Evolutionary conservation across 2,888 invertebrate species (phyloP).

Genomic region (Chelonus formosanus): DNA sequence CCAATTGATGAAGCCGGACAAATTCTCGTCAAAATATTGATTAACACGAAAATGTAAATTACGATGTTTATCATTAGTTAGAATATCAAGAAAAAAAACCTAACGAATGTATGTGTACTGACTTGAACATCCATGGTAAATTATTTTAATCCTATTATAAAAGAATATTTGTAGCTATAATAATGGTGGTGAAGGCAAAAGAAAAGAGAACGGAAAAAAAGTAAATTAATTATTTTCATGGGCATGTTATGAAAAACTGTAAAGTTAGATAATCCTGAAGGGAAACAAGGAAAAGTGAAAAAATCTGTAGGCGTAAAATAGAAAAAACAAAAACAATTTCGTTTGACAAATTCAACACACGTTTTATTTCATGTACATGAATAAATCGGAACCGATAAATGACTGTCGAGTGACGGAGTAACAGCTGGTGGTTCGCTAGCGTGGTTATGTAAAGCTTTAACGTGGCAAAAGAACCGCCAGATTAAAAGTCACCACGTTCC

Average conservation of each 20-base stretch:
- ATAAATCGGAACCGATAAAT: conserved; percentile 39
- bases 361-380: conserved; percentile 36
- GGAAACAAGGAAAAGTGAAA: conserved; percentile 12
- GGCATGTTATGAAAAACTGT: conserved; percentile 14
- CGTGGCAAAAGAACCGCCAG: conserved; percentile 39
- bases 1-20: too few relatives aligned
- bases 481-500: conserved; percentile 41
- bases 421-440: conserved; percentile 32
- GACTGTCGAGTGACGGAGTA: conserved; percentile 33
- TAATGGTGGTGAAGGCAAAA: not conserved
- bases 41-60: too few relatives aligned
- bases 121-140: too few relatives aligned
- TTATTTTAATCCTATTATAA: too few relatives aligned
- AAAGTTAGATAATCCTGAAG: conserved; percentile 28
- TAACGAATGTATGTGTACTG: too few relatives aligned
- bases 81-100: too few relatives aligned
- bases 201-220: not conserved
- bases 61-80: too few relatives aligned
- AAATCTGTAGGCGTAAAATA: conserved; percentile 3
- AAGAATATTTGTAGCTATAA: not conserved
- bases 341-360: conserved; percentile 31
- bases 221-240: not conserved
- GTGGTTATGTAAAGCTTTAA: conserved; percentile 36
- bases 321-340: conserved; percentile 14
- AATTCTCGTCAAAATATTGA: too few relatives aligned